A percentile compares a stretch with the other conserved stretches of the same genome.
phyloP scores from a whole-genome alignment of 1,140 invertebrate genomes.

The Aphelenchoides fujianensis region DNA sequence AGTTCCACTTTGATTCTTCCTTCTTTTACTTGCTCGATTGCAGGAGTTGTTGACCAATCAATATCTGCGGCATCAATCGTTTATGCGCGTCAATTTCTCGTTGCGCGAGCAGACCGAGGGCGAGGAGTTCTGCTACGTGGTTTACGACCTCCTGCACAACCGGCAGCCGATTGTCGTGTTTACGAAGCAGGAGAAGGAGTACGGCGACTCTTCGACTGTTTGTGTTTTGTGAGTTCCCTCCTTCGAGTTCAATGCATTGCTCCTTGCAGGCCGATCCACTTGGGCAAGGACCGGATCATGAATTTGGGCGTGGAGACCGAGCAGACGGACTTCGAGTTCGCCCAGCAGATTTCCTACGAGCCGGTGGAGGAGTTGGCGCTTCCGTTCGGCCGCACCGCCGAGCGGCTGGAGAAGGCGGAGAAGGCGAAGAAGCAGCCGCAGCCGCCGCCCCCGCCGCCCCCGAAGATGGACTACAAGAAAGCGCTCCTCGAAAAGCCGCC shows the following conservation, averaged over 20 bases:
- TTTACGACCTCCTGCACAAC: neutral
- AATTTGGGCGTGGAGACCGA: neutral
- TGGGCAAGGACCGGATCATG: neutral
- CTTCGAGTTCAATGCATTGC: no score
- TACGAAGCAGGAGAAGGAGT: neutral
- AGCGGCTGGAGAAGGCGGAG: neutral
- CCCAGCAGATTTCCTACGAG: neutral
- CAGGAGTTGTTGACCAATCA: neutral
- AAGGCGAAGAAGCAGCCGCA: neutral
- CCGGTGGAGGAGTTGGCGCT: neutral
- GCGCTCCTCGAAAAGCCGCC: neutral
- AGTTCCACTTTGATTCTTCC: neutral
- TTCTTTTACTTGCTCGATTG: neutral
- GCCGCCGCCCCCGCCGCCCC: neutral
- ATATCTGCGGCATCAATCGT: neutral
- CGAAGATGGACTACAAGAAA: constrained; percentile 2
- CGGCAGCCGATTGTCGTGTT: neutral
- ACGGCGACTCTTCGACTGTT: neutral
- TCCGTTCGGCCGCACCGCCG: neutral
- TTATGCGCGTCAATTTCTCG: neutral
- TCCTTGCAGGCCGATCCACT: neutral
- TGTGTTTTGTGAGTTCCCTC: constrained; percentile 5
- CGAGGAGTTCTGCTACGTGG: neutral
- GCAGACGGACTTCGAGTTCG: neutral
- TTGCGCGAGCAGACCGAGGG: neutral